Base-by-base conservation (phyloP, 2,888 invertebrate species). In the Trypoxylon attenuatum region DNA sequence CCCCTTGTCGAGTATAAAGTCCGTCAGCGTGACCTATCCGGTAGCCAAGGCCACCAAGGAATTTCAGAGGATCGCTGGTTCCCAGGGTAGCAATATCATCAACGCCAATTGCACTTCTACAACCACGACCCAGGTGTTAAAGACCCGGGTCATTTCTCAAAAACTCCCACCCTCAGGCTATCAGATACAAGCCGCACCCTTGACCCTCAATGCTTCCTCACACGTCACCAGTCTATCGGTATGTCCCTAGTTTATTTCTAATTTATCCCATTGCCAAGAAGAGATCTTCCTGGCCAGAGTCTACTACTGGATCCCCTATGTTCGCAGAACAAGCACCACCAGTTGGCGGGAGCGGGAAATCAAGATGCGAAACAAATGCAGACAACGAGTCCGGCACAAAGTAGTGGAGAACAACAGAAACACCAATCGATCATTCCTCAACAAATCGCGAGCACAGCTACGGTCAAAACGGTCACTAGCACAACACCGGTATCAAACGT, bases 81-180 rank as follows among this genome's bases (percentile, higher is more conserved):
- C 76, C 2, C 72, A 76, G 29, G n/a, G 13, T 4, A 10, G 2
- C 33, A n/a, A n/a, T n/a, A n/a, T n/a, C n/a, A 33, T 33, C 33
- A 33, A 33, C 33, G n/a, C n/a, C n/a, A n/a, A n/a, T n/a, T n/a
- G n/a, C n/a, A 33, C 33, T 33, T n/a, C 33, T 13, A 73, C 78
- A 1, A 81, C 59, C 38, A 76, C 81, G 22, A 79, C 80, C 1
- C 81, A 79, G 54, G 71, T 78, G 5, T 23, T 81, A 19, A 71
- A 78, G 5, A 78, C 81, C 0, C 76, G 83, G 4, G 80, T 82
- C 3, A 70, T 81, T 18, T 79, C 83, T 2, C 83, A 83, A 46
- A 83, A 82, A 53, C 55, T 74, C 39, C 68, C 82, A 23, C 46
- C 67, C 8, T 52, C 58, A 4, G 41, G 59, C 6, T 76, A 67